Evolutionary conservation across 2,797 vertebrate genomes (phyloP).

Genomic region (Poecilia wingei): DNA sequence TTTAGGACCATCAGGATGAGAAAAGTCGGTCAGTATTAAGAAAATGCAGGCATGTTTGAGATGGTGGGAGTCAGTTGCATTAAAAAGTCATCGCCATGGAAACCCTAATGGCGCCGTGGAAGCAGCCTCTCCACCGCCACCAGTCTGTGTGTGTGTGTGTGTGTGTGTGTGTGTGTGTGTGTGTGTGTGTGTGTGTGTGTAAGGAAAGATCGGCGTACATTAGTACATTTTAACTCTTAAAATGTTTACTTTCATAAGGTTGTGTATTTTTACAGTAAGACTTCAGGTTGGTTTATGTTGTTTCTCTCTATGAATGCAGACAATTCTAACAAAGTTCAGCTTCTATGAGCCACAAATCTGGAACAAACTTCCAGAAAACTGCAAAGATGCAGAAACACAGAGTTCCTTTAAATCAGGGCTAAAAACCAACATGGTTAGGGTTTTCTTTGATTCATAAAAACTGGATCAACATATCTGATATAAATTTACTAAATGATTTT

Average conservation of each 20-base stretch:
- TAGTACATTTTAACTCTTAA: background rate
- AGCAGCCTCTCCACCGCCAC: slow-evolving; percentile 50
- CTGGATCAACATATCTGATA: too few relatives aligned
- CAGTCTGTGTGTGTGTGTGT: slow-evolving; percentile 24
- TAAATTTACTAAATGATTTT: too few relatives aligned
- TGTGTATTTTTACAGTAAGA: background rate
- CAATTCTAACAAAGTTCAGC: background rate
- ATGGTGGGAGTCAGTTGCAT: slow-evolving; percentile 30
- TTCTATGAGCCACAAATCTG: too few relatives aligned
- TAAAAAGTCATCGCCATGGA: slow-evolving; percentile 44
- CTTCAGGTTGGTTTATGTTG: background rate
- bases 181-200: background rate
- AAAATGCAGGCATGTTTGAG: slow-evolving; percentile 13
- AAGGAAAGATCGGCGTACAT: background rate
- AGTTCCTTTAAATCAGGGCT: too few relatives aligned
- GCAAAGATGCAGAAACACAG: too few relatives aligned
- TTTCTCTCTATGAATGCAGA: background rate
- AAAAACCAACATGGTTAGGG: too few relatives aligned
- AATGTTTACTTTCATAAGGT: background rate
- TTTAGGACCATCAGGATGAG: background rate
- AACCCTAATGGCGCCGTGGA: slow-evolving; percentile 37
- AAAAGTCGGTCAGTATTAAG: background rate
- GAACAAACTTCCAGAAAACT: too few relatives aligned
- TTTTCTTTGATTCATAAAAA: too few relatives aligned
- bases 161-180: background rate